Evolutionary conservation across 2,888 invertebrate genomes (phyloP), one percentile per base, ranked within the genome.

Genomic region (Chloroclysta siterata): DNA sequence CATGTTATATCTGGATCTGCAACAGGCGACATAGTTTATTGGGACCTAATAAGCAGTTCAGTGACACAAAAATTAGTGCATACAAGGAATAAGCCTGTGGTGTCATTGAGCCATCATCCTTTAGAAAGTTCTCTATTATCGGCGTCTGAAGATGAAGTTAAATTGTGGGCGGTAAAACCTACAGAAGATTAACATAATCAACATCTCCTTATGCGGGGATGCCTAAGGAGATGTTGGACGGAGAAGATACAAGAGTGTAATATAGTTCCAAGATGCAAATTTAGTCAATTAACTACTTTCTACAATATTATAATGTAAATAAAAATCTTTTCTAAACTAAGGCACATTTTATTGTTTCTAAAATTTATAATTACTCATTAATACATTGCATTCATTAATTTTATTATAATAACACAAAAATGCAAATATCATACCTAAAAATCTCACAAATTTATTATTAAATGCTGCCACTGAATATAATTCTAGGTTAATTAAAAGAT

Each of bases 1-100:
- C 95, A 96, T 74, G 95, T 99, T 50, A 90, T 99, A 47, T 97
- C 97, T 17, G 99, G 99, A 0, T 98, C 99, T 0, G 96, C 96
- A 13, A 96, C 97, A 66, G 99, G 99, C 0, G 94, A 94, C 72
- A 90, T 98, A 6, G 97, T 96, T 91, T 95, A 96, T 74, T 99
- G 98, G 97, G 98, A 99, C 88, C 93, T 99, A 48, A 95, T 99
- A 4, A 96, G 96, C 68, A 95, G 95, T 56, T 75, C 60, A 2
- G 80, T 93, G 62, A 77, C 79, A 0, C 81, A 88, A 51, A 94
- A 93, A 70, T 85, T 94, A 33, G 73, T 87, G 2, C 95, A 95
- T 72, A 89, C 83, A 42, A 75, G 79, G n/a, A 94, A 94, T 54
- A 94, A 94, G 64, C 95, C 96, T 0, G 95, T 98, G 0, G 96